phyloP scores from a whole-genome alignment of 2,113 vertebrate genomes.

The Laticauda colubrina region DNA sequence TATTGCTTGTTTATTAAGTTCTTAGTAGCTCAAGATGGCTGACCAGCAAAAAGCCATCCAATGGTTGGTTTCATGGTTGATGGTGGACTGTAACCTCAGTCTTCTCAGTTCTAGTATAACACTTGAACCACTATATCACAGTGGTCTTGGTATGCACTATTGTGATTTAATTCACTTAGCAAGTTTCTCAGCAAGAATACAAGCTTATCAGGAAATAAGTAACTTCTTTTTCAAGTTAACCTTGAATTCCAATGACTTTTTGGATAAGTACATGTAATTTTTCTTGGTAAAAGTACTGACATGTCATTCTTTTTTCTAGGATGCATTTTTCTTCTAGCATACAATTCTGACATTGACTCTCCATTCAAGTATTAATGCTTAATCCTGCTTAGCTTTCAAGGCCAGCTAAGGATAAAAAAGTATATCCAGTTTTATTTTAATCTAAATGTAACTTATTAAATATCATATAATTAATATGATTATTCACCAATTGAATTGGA shows the following conservation, averaged over 20 bases:
- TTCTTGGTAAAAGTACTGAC: not conserved
- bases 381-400: not conserved
- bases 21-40: not conserved
- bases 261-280: not conserved
- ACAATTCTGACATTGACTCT: not conserved
- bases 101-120: not conserved
- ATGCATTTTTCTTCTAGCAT: not conserved
- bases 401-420: not conserved
- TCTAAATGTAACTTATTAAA: not conserved
- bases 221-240: not conserved
- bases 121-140: not conserved
- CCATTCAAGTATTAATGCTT: not conserved
- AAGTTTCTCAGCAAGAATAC: not conserved
- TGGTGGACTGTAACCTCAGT: not conserved
- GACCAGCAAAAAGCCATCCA: not conserved
- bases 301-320: not conserved
- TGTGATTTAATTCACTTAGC: not conserved
- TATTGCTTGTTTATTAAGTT: not conserved
- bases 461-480: not conserved
- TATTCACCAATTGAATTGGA: not conserved
- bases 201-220: not conserved
- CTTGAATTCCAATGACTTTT: not conserved
- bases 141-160: not conserved
- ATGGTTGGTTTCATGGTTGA: not conserved
- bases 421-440: not conserved